Percentiles rank a stretch among this genome's conserved stretches.
These are phyloP conservation scores for Eupithecia pulchellata DNA, from an alignment of 2,888 invertebrate genomes.

Conservation along the genomic window DNA sequence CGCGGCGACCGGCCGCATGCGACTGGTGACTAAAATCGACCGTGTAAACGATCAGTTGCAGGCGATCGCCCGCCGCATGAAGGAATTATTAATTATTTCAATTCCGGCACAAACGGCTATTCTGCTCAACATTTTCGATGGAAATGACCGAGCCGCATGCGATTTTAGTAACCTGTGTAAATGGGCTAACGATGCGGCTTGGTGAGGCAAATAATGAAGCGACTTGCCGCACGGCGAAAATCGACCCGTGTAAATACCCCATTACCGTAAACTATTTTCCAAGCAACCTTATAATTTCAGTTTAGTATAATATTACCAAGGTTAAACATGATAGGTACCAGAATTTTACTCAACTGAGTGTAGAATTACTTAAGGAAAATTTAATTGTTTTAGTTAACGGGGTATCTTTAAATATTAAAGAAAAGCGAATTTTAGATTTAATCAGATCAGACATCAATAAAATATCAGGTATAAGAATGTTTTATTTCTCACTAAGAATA, in stretches of 20 bases:
- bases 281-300: neutral
- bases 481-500: too few relatives aligned
- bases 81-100: slow-evolving; percentile 17
- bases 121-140: slow-evolving; percentile 52
- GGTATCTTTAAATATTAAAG: too few relatives aligned
- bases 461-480: too few relatives aligned
- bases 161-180: slow-evolving; percentile 57
- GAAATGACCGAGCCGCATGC: slow-evolving; percentile 57
- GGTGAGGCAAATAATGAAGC: too few relatives aligned
- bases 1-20: slow-evolving; percentile 51
- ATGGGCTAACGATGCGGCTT: slow-evolving; percentile 54
- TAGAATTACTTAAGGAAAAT: neutral
- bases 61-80: slow-evolving; percentile 43
- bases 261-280: neutral
- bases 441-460: too few relatives aligned
- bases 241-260: neutral
- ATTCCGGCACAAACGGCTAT: slow-evolving; percentile 48
- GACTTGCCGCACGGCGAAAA: neutral
- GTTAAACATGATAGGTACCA: neutral
- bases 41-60: slow-evolving; percentile 44
- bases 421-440: too few relatives aligned
- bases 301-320: neutral
- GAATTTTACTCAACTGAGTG: neutral
- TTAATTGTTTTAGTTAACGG: too few relatives aligned
- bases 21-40: slow-evolving; percentile 65